Percentiles rank a stretch among this genome's conserved stretches.
Conservation (phyloP, 2,113 vertebrate species). For the Emydura subglobosa region DNA sequence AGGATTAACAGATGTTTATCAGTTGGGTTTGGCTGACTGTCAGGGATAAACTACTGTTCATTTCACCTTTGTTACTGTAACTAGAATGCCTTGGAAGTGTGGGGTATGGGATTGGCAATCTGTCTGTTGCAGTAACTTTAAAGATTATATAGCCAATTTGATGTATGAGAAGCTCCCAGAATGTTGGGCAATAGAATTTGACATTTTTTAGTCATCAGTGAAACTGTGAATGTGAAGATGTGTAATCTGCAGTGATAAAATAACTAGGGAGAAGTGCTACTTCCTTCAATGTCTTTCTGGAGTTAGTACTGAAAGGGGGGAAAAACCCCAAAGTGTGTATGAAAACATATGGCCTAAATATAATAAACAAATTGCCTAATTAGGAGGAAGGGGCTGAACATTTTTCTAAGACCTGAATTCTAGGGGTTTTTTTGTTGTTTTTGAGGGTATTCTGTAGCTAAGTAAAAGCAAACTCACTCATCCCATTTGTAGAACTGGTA, state of each 20-base stretch:
- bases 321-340: no score
- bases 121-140: not conserved
- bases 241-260: not conserved
- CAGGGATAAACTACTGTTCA: not conserved
- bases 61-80: not conserved
- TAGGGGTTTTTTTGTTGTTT: accelerated
- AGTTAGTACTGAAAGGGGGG: not conserved
- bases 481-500: not conserved
- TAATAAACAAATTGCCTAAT: not conserved
- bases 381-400: not conserved
- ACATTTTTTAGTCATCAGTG: not conserved
- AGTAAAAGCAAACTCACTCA: accelerated
- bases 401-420: not conserved
- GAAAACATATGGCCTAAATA: not conserved
- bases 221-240: not conserved
- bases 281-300: not conserved
- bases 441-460: not conserved
- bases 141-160: not conserved
- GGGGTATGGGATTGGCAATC: not conserved
- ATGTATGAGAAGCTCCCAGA: accelerated
- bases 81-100: not conserved
- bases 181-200: not conserved
- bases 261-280: not conserved
- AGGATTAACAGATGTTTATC: not conserved
- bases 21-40: not conserved